Evolutionary conservation across 1,140 invertebrate genomes (phyloP), one percentile per base, ranked within the genome.

Genomic region (Microplitis demolitor): DNA sequence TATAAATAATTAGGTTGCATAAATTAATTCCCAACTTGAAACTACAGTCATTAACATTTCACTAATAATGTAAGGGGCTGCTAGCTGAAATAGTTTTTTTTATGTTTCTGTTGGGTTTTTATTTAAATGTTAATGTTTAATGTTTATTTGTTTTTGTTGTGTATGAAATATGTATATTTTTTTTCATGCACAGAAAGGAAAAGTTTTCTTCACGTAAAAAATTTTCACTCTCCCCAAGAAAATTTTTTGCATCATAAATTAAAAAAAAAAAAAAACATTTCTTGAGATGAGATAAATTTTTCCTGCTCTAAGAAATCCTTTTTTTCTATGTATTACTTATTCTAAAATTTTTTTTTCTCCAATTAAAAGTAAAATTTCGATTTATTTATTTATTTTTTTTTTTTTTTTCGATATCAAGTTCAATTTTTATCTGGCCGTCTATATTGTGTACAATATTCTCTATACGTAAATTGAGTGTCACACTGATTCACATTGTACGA

Each of bases 1-100:
- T 74, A 81, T 72, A 76, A 82, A 80, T 79, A 85, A 80, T 78
- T 79, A 77, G 79, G 80, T 85, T 82, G 85, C 86, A 86, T 86
- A 85, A 83, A 86, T 78, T 81, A 83, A 66, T 67, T 82, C 77
- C 77, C 82, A 83, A 84, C 77, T 82, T 79, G 77, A 78, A 83
- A 79, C 83, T 83, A 85, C 83, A 69, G 70, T 80, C 78, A 79
- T 77, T 77, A 81, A 83, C 83, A 85, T 81, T 70, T 83, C 80
- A 83, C 80, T 82, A 82, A 82, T 82, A 82, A 82, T 9, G 6
- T 45, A 45, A 75, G 78, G 79, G 78, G 34, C n/a, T 67, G 34
- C n/a, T 62, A 66, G 64, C 77, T 77, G 76, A 72, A 64, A 66
- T 63, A 70, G 68, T 73, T 31, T 51, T 69, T 53, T 24, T 8